Percentiles rank a stretch among this genome's conserved stretches.
Evolutionary conservation across 2,888 invertebrate genomes (phyloP).

Genomic region (Nomada fabriciana): DNA sequence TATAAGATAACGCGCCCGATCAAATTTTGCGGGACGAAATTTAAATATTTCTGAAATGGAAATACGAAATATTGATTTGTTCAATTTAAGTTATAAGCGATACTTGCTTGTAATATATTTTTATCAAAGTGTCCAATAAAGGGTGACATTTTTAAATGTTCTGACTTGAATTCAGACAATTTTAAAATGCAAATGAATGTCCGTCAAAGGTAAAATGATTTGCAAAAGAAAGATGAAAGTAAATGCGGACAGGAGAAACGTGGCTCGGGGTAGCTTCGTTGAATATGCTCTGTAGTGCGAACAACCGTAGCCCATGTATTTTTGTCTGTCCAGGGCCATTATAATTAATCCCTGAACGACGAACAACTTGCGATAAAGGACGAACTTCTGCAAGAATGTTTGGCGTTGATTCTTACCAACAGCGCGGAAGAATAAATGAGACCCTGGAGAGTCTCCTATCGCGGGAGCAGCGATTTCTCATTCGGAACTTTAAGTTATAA

Average conservation of each 20-base stretch:
- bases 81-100: too few relatives aligned
- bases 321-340: conserved; percentile 42
- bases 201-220: not conserved
- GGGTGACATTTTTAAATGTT: not conserved
- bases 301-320: conserved; percentile 31
- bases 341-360: conserved; percentile 58
- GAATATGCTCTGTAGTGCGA: not conserved
- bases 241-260: not conserved
- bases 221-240: not conserved
- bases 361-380: conserved; percentile 23
- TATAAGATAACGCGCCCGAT: too few relatives aligned
- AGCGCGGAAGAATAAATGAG: conserved; percentile 60
- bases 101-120: too few relatives aligned
- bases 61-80: too few relatives aligned
- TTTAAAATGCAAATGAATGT: conserved; percentile 3
- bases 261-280: too few relatives aligned
- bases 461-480: conserved; percentile 37
- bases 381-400: conserved; percentile 52
- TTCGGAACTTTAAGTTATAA: conserved; percentile 44
- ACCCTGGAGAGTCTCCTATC: conserved; percentile 37
- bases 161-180: not conserved
- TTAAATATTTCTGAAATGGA: too few relatives aligned
- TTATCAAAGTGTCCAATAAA: not conserved
- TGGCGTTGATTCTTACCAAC: conserved; percentile 55
- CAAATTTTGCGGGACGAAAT: too few relatives aligned